Percentiles rank a stretch among this genome's conserved stretches.
Evolutionary conservation across 2,113 vertebrate species (phyloP).

Genomic region (Gambusia holbrooki): DNA sequence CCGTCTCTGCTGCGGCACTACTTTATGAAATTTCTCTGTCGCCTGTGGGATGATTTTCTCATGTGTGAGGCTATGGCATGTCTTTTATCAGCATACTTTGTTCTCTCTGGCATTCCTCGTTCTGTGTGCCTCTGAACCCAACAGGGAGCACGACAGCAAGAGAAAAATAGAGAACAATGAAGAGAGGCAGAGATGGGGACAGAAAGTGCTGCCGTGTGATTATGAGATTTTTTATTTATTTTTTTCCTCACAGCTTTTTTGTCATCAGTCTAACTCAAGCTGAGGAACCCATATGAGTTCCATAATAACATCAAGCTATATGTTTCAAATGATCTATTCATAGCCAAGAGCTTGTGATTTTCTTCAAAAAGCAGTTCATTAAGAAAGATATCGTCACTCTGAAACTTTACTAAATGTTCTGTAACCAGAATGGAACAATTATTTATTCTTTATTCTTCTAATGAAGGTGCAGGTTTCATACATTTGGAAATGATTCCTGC

Average conservation of each 20-base stretch:
- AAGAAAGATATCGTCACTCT: neutral
- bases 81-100: conserved; percentile 66
- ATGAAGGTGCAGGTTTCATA: conserved; percentile 52
- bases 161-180: conserved; percentile 43
- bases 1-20: conserved; percentile 36
- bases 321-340: neutral
- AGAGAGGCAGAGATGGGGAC: conserved; percentile 14
- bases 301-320: neutral
- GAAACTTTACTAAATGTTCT: neutral
- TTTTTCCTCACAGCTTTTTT: conserved; percentile 10
- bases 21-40: conserved; percentile 51
- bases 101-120: conserved; percentile 53
- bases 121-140: conserved; percentile 39
- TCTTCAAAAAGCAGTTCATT: conserved; percentile 3
- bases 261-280: neutral
- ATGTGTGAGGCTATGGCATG: conserved; percentile 40
- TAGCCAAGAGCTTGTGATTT: neutral
- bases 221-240: conserved; percentile 11
- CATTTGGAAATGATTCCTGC: neutral
- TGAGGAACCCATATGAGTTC: conserved; percentile 1
- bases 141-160: conserved; percentile 35
- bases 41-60: conserved; percentile 48
- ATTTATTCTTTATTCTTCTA: neutral
- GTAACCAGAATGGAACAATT: neutral
- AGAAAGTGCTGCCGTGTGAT: conserved; percentile 26